Percentiles rank a stretch among this genome's conserved stretches.
These are phyloP conservation scores for Andrena minutula DNA, from an alignment of 2,888 invertebrate genomes.

Conservation along the genomic window DNA sequence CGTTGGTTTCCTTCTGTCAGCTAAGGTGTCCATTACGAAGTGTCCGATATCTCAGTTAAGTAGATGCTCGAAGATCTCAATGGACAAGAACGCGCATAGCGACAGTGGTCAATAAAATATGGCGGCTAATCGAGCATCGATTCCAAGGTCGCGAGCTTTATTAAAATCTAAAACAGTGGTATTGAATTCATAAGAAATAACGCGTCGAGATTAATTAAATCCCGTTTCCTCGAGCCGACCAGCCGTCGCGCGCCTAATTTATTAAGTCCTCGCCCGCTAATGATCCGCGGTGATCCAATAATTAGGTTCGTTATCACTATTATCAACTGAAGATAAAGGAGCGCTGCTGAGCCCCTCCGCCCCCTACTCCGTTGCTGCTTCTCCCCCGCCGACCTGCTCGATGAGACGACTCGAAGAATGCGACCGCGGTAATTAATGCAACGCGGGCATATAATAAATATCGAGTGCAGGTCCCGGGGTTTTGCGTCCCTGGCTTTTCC, in stretches of 20 bases:
- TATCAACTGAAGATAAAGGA: constrained; percentile 74
- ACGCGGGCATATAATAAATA: constrained; percentile 80
- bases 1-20: too few relatives aligned
- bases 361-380: too few relatives aligned
- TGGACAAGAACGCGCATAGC: too few relatives aligned
- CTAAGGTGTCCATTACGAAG: too few relatives aligned
- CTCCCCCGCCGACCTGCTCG: constrained; percentile 26
- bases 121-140: too few relatives aligned
- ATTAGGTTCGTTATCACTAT: constrained; percentile 75
- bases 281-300: constrained; percentile 75
- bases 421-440: constrained; percentile 82
- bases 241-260: constrained; percentile 68
- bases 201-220: constrained; percentile 72
- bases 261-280: constrained; percentile 71
- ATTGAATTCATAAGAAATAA: constrained; percentile 13
- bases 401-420: constrained; percentile 71
- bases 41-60: too few relatives aligned
- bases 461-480: constrained; percentile 78
- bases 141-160: too few relatives aligned
- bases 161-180: too few relatives aligned
- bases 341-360: constrained; percentile 15
- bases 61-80: too few relatives aligned
- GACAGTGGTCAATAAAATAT: too few relatives aligned
- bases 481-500: constrained; percentile 77
- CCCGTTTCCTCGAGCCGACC: constrained; percentile 61